A percentile compares a stretch with the other conserved stretches of the same genome.
Conservation (phyloP, 2,888 invertebrate species). For the Cephus pulcher region DNA sequence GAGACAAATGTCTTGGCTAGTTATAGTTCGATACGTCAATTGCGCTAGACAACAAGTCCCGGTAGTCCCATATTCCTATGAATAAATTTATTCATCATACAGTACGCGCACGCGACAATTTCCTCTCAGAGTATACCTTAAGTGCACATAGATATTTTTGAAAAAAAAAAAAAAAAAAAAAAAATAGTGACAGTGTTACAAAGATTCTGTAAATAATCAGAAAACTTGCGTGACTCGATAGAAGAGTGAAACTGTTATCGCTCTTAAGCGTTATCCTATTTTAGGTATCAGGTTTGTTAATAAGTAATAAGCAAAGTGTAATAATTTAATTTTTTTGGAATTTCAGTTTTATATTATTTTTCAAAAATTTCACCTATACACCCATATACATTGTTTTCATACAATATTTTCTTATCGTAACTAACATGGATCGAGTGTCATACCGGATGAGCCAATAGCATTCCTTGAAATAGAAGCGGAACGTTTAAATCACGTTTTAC, state of each 20-base stretch:
- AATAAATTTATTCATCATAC: not conserved
- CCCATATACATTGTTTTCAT: too few species aligned
- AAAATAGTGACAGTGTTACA: not conserved
- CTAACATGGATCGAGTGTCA: not conserved
- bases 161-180: not conserved
- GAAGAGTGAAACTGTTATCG: not conserved
- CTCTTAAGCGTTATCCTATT: not conserved
- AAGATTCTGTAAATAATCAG: not conserved
- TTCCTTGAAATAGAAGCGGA: not conserved
- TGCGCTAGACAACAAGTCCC: not conserved
- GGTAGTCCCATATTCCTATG: not conserved
- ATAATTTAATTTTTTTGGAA: not conserved
- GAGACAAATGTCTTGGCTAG: not conserved
- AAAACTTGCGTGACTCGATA: not conserved
- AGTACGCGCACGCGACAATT: not conserved
- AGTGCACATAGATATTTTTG: not conserved
- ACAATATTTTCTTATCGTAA: too few species aligned
- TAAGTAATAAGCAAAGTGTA: not conserved
- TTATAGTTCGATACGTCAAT: not conserved
- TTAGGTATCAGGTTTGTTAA: not conserved
- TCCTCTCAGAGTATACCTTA: not conserved
- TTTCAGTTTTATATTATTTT: not conserved
- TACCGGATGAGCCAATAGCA: not conserved
- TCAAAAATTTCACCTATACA: too few species aligned
- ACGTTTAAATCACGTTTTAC: conserved; percentile 7